A percentile compares a stretch with the other conserved stretches of the same genome.
phyloP scores from a whole-genome alignment of 2,888 invertebrate genomes.

The Choristoneura rosaceana region DNA sequence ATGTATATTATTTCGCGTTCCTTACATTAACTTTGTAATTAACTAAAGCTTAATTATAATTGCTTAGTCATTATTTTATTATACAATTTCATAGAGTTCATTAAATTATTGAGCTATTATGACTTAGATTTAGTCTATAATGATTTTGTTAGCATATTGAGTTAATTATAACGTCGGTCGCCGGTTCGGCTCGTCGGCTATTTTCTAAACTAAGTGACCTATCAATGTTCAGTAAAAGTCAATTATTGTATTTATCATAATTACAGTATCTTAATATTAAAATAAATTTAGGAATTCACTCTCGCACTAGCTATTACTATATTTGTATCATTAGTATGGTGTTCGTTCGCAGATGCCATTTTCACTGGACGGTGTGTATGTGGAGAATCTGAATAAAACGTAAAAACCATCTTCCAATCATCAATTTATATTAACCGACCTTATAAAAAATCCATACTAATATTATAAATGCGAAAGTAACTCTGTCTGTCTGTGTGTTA shows the following conservation, averaged over 20 bases:
- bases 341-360: constrained; percentile 81
- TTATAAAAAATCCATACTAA: too few species aligned
- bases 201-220: constrained; percentile 54
- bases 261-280: constrained; percentile 67
- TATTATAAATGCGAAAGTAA: too few species aligned
- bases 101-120: constrained; percentile 81
- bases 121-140: constrained; percentile 61
- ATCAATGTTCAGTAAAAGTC: constrained; percentile 67
- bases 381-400: constrained; percentile 57
- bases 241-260: constrained; percentile 75
- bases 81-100: constrained; percentile 69
- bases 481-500: too few species aligned
- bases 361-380: constrained; percentile 65
- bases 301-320: constrained; percentile 70
- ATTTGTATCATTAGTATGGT: constrained; percentile 79
- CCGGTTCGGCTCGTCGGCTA: constrained; percentile 5
- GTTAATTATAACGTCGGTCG: constrained; percentile 48
- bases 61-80: constrained; percentile 70
- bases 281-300: constrained; percentile 75
- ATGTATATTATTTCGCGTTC: constrained; percentile 68
- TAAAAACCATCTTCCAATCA: too few species aligned
- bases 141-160: constrained; percentile 70
- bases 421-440: too few species aligned
- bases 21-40: constrained; percentile 49
- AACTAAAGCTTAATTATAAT: constrained; percentile 58